Evolutionary conservation across 1,140 invertebrate genomes (phyloP), one percentile per base, ranked within the genome.

Genomic region (Phenacoccus solenopsis): DNA sequence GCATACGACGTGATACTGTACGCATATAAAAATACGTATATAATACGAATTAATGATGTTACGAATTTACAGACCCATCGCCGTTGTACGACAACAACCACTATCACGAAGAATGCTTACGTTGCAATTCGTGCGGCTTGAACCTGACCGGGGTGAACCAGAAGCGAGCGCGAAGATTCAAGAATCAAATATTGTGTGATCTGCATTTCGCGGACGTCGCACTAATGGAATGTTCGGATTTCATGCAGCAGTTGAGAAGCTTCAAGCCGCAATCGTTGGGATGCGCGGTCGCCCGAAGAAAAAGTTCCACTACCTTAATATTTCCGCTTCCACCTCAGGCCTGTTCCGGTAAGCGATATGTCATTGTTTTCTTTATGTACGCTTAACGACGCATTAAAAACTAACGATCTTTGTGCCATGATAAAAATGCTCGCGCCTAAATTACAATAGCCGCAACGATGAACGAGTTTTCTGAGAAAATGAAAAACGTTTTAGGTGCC

Each of bases 191-290:
- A 78, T 86, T 93, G 77, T 94, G 91, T 84, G 89, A 92, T 79
- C 82, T 93, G 75, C 91, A 94, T 81, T 93, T 93, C 78, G 89
- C 90, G 75, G 93, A 96, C 88, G 91, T 96, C 73, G 90, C 91
- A 78, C 89, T 95, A 75, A 93, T 94, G 90, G 92, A 94, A 87
- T 92, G 90, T 82, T 93, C 90, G 70, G 93, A 95, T 84, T 96
- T 95, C 81, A 94, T 96, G 90, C 91, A 94, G 81, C 93, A 96
- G 82, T 85, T 96, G 77, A 87, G 93, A 75, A 90, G 90, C 82
- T 96, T 96, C 83, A 96, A 96, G 82, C 90, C 92, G 73, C 93
- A 95, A 83, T 93, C 90, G 76, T 83, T 96, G 77, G 93, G 93
- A 78, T 95, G 92, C 82, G 93, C 92, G 74, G 91, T 94, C 74